Evolutionary conservation across 1,140 invertebrate species (phyloP).

Genomic region (Euura lappo): DNA sequence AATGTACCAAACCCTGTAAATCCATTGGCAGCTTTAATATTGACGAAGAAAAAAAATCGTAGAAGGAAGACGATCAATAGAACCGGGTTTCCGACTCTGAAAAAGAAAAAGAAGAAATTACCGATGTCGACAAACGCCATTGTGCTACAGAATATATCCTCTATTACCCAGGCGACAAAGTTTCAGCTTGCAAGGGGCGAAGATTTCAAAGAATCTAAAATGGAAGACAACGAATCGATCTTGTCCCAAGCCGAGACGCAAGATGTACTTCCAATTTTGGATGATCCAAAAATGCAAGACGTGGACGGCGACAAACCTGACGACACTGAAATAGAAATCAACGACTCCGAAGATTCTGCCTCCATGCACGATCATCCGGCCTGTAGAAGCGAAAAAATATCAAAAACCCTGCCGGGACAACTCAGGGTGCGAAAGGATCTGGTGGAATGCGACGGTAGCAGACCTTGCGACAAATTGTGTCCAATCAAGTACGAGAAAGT

Average conservation of each 20-base stretch:
- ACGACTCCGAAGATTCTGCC: slow-evolving; percentile 18
- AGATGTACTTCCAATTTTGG: background rate
- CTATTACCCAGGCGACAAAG: background rate
- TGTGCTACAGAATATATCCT: background rate
- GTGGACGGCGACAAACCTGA: background rate
- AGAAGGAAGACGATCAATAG: slow-evolving; percentile 81
- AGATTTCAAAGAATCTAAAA: background rate
- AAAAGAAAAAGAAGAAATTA: slow-evolving; percentile 82
- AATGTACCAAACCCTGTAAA: slow-evolving; percentile 35
- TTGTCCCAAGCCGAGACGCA: background rate
- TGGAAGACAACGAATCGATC: background rate
- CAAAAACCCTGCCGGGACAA: slow-evolving; percentile 32
- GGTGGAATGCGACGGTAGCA: slow-evolving; percentile 44
- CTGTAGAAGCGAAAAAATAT: slow-evolving; percentile 20
- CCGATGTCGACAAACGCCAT: slow-evolving; percentile 15
- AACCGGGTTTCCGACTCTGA: slow-evolving; percentile 85
- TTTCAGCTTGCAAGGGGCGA: background rate
- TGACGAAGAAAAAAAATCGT: slow-evolving; percentile 69
- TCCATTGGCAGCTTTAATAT: slow-evolving; percentile 23
- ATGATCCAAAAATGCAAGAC: background rate
- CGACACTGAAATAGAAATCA: slow-evolving; percentile 12
- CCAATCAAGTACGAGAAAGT: slow-evolving; percentile 52
- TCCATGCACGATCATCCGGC: slow-evolving; percentile 14
- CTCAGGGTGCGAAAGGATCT: slow-evolving; percentile 49
- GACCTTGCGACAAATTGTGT: slow-evolving; percentile 43